Conservation (phyloP, 1,140 invertebrate genomes). For the Notospermus geniculatus region DNA sequence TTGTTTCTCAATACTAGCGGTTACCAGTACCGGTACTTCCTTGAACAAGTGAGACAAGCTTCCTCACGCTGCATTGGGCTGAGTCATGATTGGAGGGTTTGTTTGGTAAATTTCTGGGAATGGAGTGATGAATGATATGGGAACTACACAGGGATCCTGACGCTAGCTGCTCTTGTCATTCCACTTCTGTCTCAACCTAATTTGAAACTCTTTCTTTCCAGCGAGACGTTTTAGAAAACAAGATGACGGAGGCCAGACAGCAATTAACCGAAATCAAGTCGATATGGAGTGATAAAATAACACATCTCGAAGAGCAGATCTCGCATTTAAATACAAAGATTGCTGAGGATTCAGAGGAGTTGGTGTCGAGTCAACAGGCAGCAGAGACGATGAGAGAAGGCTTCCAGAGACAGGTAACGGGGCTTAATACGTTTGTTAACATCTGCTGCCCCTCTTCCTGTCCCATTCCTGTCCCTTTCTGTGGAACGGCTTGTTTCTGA, state of each 20-base stretch:
- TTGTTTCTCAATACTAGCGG: conserved; percentile 2
- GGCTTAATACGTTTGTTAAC: neutral
- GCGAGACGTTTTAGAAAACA: conserved; percentile 61
- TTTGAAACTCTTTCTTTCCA: conserved; percentile 24
- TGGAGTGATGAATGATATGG: too few relatives aligned
- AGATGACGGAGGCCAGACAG: conserved; percentile 77
- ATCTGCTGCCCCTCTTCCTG: conserved; percentile 4
- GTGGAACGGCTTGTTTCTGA: too few relatives aligned
- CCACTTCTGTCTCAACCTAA: too few relatives aligned
- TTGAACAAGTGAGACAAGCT: too few relatives aligned
- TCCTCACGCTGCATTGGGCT: too few relatives aligned
- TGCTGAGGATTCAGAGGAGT: conserved; percentile 50
- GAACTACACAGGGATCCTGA: too few relatives aligned
- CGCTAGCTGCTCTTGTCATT: too few relatives aligned
- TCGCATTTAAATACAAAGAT: conserved; percentile 53
- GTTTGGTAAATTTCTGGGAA: too few relatives aligned
- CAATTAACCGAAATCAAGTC: conserved; percentile 84
- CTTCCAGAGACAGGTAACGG: conserved; percentile 39
- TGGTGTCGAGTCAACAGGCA: conserved; percentile 29
- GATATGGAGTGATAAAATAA: conserved; percentile 84
- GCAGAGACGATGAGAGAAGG: conserved; percentile 33
- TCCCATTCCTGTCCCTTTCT: neutral
- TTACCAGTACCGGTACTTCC: too few relatives aligned
- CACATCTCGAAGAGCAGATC: conserved; percentile 76
- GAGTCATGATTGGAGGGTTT: too few relatives aligned